Evolutionary conservation across 2,113 vertebrate species (phyloP).

Genomic region (Herpailurus yagouaroundi): DNA sequence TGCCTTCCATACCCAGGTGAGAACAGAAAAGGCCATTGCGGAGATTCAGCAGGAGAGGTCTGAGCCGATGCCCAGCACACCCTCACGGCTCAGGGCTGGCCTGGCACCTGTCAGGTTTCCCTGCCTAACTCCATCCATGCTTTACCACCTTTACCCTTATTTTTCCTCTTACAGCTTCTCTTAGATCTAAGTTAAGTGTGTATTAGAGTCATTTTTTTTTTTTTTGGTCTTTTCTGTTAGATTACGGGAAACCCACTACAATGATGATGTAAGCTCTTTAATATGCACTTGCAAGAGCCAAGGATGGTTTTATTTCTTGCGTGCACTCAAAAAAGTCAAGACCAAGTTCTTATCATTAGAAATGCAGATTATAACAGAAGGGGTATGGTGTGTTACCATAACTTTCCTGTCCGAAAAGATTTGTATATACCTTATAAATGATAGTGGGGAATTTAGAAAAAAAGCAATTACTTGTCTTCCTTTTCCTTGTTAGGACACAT

Average conservation of each 20-base stretch:
- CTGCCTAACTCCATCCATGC: not conserved
- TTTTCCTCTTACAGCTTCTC: not conserved
- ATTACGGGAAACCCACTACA: not conserved
- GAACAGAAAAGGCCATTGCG: not conserved
- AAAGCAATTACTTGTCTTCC: not conserved
- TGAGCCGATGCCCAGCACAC: not conserved
- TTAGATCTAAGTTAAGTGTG: not conserved
- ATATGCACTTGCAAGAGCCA: not conserved
- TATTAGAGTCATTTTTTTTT: not conserved
- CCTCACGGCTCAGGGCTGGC: not conserved
- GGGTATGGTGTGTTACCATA: not conserved
- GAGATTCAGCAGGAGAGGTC: not conserved
- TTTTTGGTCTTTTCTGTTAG: not conserved
- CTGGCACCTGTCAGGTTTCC: not conserved
- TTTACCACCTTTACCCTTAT: not conserved
- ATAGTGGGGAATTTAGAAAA: not conserved
- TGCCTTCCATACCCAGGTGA: accelerated
- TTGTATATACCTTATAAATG: not conserved
- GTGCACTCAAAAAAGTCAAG: not conserved
- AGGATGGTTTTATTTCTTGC: not conserved
- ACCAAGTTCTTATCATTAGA: not conserved
- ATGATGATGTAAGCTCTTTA: not conserved
- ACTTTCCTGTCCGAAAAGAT: not conserved
- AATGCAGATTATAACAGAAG: not conserved
- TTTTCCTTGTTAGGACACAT: not conserved